phyloP scores from a whole-genome alignment of 2,888 invertebrate species.

The Chymomyza caudatula region DNA sequence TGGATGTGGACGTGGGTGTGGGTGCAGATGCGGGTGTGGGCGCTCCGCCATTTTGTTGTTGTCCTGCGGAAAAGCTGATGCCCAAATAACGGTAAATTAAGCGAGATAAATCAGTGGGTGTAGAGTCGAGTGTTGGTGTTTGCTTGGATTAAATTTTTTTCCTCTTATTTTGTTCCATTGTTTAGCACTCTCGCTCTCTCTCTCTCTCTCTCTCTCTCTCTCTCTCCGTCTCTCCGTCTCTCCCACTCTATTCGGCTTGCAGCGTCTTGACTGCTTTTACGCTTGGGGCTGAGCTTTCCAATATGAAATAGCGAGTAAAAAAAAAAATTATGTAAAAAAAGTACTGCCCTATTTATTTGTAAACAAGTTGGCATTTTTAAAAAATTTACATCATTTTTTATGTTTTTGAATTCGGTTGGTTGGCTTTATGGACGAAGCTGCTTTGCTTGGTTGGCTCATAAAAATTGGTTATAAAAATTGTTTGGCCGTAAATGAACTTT shows the following conservation, averaged over 20 bases:
- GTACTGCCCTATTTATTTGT: conserved; percentile 61
- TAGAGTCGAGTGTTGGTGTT: conserved; percentile 50
- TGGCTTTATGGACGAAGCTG: not conserved
- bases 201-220: not conserved
- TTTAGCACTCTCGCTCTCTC: not conserved
- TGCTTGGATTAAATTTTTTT: conserved; percentile 58
- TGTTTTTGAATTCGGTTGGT: conserved; percentile 27
- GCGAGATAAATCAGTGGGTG: conserved; percentile 67
- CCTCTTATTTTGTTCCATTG: conserved; percentile 30
- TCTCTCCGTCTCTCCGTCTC: not conserved
- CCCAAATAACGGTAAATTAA: conserved; percentile 71
- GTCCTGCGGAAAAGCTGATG: conserved; percentile 67
- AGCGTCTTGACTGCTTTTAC: not conserved
- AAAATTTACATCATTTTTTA: conserved; percentile 63
- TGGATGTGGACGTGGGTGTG: no score
- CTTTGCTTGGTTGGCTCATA: conserved; percentile 33
- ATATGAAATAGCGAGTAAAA: conserved; percentile 22
- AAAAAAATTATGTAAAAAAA: conserved; percentile 23
- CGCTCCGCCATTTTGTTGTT: no score
- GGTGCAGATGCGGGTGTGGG: no score
- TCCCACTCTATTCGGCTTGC: not conserved
- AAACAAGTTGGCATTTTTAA: conserved; percentile 63
- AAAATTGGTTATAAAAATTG: conserved; percentile 66
- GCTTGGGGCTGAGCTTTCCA: conserved; percentile 22
- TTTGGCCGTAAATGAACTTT: conserved; percentile 64